phyloP scores from a whole-genome alignment of 1,140 invertebrate species.

The Cryptotermes secundus region DNA sequence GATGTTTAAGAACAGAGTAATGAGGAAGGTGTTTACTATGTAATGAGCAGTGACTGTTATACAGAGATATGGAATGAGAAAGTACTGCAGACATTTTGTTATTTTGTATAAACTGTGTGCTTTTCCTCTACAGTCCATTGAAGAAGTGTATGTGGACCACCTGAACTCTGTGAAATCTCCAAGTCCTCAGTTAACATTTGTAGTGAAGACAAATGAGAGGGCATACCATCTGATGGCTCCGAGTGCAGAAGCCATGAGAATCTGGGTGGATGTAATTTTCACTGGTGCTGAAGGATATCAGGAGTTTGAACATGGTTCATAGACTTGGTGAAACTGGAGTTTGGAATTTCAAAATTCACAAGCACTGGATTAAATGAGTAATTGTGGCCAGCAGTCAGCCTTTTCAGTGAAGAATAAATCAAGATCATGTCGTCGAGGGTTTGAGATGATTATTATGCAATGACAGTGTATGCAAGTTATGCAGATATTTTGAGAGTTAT shows the following conservation, averaged over 20 bases:
- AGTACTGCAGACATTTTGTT: too few species aligned
- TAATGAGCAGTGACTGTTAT: too few species aligned
- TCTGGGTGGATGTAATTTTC: slow-evolving; percentile 97
- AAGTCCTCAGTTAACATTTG: slow-evolving; percentile 88
- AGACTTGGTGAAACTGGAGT: background rate
- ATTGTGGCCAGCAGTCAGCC: background rate
- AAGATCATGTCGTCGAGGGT: background rate
- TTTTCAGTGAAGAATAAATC: background rate
- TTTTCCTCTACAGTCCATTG: slow-evolving; percentile 73
- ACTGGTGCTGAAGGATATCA: slow-evolving; percentile 85
- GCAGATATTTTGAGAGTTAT: background rate
- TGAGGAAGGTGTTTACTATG: too few species aligned
- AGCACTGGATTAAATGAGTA: background rate
- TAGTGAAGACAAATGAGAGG: slow-evolving; percentile 91
- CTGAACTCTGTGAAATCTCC: slow-evolving; percentile 89
- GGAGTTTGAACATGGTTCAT: slow-evolving; percentile 60
- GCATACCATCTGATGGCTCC: slow-evolving; percentile 91
- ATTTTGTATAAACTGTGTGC: too few species aligned
- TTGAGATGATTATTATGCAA: background rate
- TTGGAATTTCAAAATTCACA: background rate
- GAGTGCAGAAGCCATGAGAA: slow-evolving; percentile 88
- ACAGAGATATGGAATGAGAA: too few species aligned
- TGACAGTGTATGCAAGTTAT: background rate
- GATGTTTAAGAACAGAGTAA: too few species aligned
- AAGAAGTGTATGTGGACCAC: slow-evolving; percentile 96